Evolutionary conservation across 1,140 invertebrate genomes (phyloP), one percentile per base, ranked within the genome.

Genomic region (Eupeodes corollae): DNA sequence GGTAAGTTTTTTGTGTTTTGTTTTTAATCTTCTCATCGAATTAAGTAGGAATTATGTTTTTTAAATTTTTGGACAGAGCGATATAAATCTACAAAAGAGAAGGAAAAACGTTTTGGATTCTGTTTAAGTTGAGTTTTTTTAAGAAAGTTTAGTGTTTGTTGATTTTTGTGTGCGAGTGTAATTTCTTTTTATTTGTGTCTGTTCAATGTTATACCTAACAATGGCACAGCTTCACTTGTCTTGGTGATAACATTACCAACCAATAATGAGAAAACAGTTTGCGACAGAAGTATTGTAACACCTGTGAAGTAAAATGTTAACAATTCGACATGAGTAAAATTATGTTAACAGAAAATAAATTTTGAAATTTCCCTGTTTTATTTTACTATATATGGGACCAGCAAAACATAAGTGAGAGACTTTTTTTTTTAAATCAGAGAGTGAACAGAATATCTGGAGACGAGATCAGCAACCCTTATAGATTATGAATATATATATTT

Each of bases 221-320:
- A 79, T 68, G 93, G 92, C 70, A 98, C 85, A 68, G 92, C 91
- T 71, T 98, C 93, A 69, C 91, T 95, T 68, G 92, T 94, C 77
- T 93, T 90, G 71, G 93, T 95, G 74, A 96, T 92, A 69, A 92
- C 84, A 82, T 93, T 81, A 72, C 86, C 89, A 75, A 98, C 84
- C 80, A 98, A 84, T 76, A 98, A 80, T 74, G 95, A 94, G 81
- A 98, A 98, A 75, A 98, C 92, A 76, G 93, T 97, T 80, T 98
- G 85, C 68, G 94, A 97, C 75, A 98, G 89, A 73, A 98, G 86
- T 78, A 98, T 97, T 75, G 92, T 98, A 71, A 98, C 90, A 85
- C 91, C 92, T 96, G 88, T 63, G 88, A 87, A 26, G 21, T 26
- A 26, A 26, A 26, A 26, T 26, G 21, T 26, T 26, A 41, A 41